These are phyloP conservation scores for Dilophus febrilis DNA, from an alignment of 2,888 invertebrate species.

Conservation along the genomic window DNA sequence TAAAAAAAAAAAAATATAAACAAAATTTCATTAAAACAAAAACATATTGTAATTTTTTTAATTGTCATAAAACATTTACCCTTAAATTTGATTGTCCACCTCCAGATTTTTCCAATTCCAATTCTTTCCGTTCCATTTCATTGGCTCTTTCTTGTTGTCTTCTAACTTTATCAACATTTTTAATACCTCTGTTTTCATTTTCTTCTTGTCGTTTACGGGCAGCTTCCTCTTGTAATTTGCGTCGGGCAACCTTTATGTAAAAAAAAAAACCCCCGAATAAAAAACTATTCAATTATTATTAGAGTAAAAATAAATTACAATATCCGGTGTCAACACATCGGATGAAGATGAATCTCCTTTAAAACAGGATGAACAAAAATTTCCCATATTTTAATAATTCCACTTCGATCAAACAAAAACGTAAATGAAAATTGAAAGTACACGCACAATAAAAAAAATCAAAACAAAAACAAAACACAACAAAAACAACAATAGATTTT, in stretches of 20 bases:
- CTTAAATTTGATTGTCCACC: constrained; percentile 15
- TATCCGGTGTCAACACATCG: constrained; percentile 40
- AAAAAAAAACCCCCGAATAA: background rate
- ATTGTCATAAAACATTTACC: constrained; percentile 9
- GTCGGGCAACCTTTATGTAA: constrained; percentile 38
- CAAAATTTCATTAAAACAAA: too few relatives aligned
- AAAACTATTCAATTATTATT: background rate
- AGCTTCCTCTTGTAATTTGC: constrained; percentile 47
- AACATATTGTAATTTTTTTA: background rate
- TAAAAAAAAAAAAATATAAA: constrained; percentile 8
- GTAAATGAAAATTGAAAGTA: background rate
- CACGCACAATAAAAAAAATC: too few relatives aligned
- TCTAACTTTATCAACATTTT: constrained; percentile 40
- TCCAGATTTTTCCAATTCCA: constrained; percentile 27
- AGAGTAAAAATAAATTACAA: too few relatives aligned
- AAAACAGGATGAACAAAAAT: constrained; percentile 35
- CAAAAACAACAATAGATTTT: too few relatives aligned
- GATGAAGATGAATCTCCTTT: constrained; percentile 35
- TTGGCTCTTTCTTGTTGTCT: constrained; percentile 40
- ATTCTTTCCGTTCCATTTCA: constrained; percentile 38
- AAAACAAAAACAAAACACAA: too few relatives aligned
- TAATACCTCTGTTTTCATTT: constrained; percentile 43
- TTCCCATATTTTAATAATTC: constrained; percentile 1
- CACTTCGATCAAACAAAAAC: background rate
- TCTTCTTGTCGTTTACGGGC: constrained; percentile 45